These are phyloP conservation scores for Pseudobourletiella spinata DNA, from an alignment of 1,140 invertebrate species.

Conservation along the genomic window DNA sequence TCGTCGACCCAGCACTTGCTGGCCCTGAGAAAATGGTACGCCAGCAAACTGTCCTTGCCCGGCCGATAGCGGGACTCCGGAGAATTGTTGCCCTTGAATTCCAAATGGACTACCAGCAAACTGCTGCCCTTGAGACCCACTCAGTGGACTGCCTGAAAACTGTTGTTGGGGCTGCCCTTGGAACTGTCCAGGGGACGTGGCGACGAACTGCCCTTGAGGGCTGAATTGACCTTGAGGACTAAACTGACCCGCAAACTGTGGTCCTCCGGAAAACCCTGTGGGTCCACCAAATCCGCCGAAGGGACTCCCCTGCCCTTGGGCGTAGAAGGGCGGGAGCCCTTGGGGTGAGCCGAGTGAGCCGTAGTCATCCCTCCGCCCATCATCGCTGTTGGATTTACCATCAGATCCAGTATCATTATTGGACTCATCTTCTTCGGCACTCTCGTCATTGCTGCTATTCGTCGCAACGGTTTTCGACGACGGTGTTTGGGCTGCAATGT, in stretches of 20 bases:
- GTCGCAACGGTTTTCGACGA: neutral
- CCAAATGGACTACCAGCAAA: neutral
- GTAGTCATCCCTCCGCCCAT: too few relatives aligned
- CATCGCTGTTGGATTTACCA: constrained; percentile 12
- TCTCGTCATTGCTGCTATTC: neutral
- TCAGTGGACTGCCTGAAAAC: neutral
- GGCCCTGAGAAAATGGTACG: too few relatives aligned
- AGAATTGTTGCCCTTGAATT: neutral
- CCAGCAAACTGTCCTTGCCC: neutral
- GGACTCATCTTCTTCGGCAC: neutral
- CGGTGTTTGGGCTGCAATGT: constrained; percentile 17
- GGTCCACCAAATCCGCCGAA: neutral
- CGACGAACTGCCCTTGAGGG: neutral
- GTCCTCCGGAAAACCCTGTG: neutral
- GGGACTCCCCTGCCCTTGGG: constrained; percentile 36
- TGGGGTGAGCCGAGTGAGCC: too few relatives aligned
- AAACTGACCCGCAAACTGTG: neutral
- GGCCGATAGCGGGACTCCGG: neutral
- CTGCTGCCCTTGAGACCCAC: neutral
- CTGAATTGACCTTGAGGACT: too few relatives aligned
- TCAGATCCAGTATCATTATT: constrained; percentile 8
- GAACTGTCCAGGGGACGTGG: neutral
- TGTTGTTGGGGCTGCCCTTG: constrained; percentile 3
- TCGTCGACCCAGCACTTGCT: too few relatives aligned
- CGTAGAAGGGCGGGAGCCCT: constrained; percentile 20